A percentile compares a stretch with the other conserved stretches of the same genome.
These are phyloP conservation scores for Dipodomys stephensi DNA, from an alignment of 2,113 vertebrate genomes.

Conservation along the genomic window DNA sequence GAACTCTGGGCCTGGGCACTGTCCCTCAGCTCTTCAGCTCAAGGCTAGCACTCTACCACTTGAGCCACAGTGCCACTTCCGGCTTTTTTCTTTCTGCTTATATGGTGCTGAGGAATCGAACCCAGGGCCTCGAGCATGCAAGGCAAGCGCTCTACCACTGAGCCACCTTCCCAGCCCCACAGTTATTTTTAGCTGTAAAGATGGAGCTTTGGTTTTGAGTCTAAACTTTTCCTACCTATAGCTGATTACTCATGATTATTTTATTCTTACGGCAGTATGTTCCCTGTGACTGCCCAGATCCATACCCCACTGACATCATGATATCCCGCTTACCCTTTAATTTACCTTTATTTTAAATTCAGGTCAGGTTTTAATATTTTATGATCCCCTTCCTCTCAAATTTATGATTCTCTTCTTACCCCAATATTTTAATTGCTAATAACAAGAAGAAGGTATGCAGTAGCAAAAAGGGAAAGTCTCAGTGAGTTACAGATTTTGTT, in stretches of 20 bases:
- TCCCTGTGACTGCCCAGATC: background rate
- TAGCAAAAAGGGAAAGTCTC: background rate
- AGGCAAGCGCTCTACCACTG: no score
- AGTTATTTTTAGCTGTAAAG: background rate
- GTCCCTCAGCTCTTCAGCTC: no score
- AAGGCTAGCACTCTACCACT: no score
- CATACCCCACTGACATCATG: background rate
- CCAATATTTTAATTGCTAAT: background rate
- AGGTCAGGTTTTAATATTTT: background rate
- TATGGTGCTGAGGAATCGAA: no score
- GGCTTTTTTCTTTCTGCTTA: no score
- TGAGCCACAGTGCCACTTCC: no score
- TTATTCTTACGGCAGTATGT: background rate
- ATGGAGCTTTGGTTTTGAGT: background rate
- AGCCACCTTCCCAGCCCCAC: no score
- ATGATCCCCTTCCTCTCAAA: no score
- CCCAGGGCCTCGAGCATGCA: no score
- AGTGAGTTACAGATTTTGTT: conserved; percentile 59
- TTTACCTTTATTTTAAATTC: background rate
- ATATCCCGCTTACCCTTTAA: background rate
- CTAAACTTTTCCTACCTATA: background rate
- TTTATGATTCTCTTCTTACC: background rate
- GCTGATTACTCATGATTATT: background rate
- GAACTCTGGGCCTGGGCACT: no score
- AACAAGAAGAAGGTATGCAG: background rate